Evolutionary conservation across 1,140 invertebrate species (phyloP), one percentile per base, ranked within the genome.

Genomic region (Tetramorium alpestre): DNA sequence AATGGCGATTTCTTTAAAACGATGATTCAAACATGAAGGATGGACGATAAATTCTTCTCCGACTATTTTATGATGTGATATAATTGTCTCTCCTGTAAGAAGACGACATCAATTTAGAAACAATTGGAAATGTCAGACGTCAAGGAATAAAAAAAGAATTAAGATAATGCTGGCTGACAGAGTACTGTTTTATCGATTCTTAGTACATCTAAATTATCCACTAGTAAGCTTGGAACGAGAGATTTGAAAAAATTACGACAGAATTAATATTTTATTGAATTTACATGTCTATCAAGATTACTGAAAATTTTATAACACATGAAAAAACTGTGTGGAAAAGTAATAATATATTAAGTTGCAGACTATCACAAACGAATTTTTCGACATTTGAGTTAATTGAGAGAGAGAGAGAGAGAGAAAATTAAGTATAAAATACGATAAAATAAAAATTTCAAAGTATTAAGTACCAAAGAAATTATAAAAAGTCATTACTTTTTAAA

Each of bases 11-110:
- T 80, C 18, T 54, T 67, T 8, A 10, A 80, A n/a, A 72, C 7
- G 18, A 47, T 73, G 41, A 60, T 22, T 60, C 10, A 44, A 78
- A 18, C 28, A 18, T 11, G 41, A 28, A 38, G 22, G 51, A 85
- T 16, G 33, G 41, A 60, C 67, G 25, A 49, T 51, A n/a, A 76
- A 87, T 77, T 76, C 67, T 86, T 81, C 69, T 72, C 44, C 69
- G 85, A 77, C 70, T 81, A 28, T 6, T 84, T 64, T 77, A 56
- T 64, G 73, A 47, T 54, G 28, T 86, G 73, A 75, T 87, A 89
- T 90, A 90, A 89, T 90, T 89, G 85, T 85, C 87, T 65, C 67
- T 47, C 67, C 73, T 73, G 58, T 54, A 76, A 70, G 78, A 70
- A 77, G 72, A 67, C 78, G 65, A 87, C 77, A 87, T 89, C 88